A percentile compares a stretch with the other conserved stretches of the same genome.
Conservation (phyloP, 35 echinoderm and acorn worm species). For the Strongylocentrotus purpuratus region DNA sequence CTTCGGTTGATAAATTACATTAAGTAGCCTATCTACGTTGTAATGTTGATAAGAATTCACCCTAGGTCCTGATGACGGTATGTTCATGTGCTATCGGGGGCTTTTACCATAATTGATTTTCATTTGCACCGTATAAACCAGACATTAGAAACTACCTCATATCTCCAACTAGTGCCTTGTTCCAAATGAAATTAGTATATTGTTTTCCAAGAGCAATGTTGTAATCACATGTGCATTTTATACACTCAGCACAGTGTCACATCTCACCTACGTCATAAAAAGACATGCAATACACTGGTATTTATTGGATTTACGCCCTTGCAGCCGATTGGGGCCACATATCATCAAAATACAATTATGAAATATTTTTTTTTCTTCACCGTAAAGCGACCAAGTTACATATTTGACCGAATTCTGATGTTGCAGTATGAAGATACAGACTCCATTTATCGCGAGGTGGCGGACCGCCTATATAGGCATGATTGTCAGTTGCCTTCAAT, state of each 20-base stretch:
- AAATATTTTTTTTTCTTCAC: not conserved
- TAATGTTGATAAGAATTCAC: not conserved
- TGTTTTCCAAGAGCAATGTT: not conserved
- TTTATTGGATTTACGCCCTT: slow-evolving; percentile 1
- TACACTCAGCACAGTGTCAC: not conserved
- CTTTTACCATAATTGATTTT: slow-evolving; percentile 13
- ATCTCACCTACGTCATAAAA: not conserved
- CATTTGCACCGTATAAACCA: not conserved
- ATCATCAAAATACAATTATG: slow-evolving; percentile 19
- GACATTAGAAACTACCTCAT: not conserved
- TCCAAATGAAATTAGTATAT: slow-evolving; percentile 14
- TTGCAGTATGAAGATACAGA: not conserved
- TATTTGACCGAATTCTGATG: not conserved
- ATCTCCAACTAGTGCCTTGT: not conserved
- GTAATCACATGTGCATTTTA: not conserved
- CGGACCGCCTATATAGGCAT: not conserved
- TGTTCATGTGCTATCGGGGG: not conserved
- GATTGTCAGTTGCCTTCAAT: too few relatives aligned
- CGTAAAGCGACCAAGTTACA: slow-evolving; percentile 9
- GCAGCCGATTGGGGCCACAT: not conserved
- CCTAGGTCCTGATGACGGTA: not conserved
- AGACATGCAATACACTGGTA: not conserved
- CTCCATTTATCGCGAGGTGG: not conserved
- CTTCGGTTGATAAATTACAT: not conserved
- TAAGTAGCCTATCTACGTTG: not conserved